A percentile compares a stretch with the other conserved stretches of the same genome.
These are phyloP conservation scores for Decapterus maruadsi DNA, from an alignment of 2,797 vertebrate genomes.

Conservation along the genomic window DNA sequence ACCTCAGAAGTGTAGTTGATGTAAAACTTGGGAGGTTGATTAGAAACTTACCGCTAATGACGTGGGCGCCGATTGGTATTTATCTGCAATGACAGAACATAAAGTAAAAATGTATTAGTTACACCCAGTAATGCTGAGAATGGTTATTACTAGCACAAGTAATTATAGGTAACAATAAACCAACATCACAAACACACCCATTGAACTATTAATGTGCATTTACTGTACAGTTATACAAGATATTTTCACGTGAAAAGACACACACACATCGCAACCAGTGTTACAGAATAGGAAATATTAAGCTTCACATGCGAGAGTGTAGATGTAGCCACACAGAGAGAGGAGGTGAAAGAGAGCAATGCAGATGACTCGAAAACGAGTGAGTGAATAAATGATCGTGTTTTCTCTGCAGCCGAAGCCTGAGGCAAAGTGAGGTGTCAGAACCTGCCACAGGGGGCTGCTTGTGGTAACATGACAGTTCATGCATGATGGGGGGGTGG, in stretches of 20 bases:
- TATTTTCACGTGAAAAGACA: neutral
- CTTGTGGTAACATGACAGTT: conserved; percentile 5
- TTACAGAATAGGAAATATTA: conserved; percentile 44
- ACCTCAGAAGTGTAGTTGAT: too few species aligned
- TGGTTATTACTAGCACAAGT: conserved; percentile 14
- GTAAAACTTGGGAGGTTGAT: neutral
- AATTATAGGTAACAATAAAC: conserved; percentile 18
- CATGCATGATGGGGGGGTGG: conserved; percentile 11
- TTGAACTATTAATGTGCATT: conserved; percentile 28
- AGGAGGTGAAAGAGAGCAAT: neutral
- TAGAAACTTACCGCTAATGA: conserved; percentile 80
- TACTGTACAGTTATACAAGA: conserved; percentile 12
- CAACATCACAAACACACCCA: conserved; percentile 24
- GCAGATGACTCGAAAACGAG: conserved; percentile 17
- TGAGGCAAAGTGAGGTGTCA: conserved; percentile 42
- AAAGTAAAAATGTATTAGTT: conserved; percentile 34
- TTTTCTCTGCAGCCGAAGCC: conserved; percentile 39
- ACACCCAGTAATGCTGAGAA: neutral
- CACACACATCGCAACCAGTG: neutral
- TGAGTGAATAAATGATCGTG: conserved; percentile 49
- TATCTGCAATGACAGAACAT: conserved; percentile 77
- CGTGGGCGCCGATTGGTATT: conserved; percentile 67
- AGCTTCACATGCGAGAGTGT: conserved; percentile 12
- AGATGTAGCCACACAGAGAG: neutral
- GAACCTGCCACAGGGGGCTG: conserved; percentile 22